These are phyloP conservation scores for Bolinopsis microptera DNA, from an alignment of 37 sponge, comb jelly and placozoan species.

Conservation along the genomic window DNA sequence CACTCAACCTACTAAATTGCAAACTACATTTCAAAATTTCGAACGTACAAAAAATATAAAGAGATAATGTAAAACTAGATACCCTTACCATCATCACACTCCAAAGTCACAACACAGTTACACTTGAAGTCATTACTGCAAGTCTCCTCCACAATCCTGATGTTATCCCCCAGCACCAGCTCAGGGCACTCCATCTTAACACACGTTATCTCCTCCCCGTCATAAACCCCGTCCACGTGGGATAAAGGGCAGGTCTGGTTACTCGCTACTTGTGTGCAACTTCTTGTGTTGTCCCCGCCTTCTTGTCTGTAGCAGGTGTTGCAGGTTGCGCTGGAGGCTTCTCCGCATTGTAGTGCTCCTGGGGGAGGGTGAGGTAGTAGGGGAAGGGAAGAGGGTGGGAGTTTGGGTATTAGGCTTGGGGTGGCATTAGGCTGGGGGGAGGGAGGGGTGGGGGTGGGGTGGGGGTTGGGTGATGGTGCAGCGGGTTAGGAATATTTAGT, in stretches of 20 bases:
- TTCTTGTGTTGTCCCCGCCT: neutral
- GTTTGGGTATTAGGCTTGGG: too few species aligned
- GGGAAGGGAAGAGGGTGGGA: too few species aligned
- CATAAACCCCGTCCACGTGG: neutral
- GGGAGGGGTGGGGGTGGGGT: too few species aligned
- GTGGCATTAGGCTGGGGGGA: too few species aligned
- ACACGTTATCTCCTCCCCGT: conserved; percentile 15
- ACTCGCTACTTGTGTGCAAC: neutral
- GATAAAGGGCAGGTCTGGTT: conserved; percentile 1
- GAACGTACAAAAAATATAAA: too few species aligned
- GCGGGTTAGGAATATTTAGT: too few species aligned
- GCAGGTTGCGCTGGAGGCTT: neutral
- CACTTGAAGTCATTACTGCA: conserved; percentile 31
- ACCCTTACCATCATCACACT: conserved; percentile 47
- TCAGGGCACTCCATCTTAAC: conserved; percentile 29
- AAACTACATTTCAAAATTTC: too few species aligned
- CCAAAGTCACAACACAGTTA: conserved; percentile 15
- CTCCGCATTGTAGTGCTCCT: conserved; percentile 2
- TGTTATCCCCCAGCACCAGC: neutral
- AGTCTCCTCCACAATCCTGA: neutral
- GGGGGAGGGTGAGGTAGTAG: too few species aligned
- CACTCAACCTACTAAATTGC: too few species aligned
- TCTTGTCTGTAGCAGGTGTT: conserved; percentile 32
- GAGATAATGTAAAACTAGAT: too few species aligned
- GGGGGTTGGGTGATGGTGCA: too few species aligned